Evolutionary conservation across 2,888 invertebrate genomes (phyloP).

Genomic region (Nymphalis c-album): DNA sequence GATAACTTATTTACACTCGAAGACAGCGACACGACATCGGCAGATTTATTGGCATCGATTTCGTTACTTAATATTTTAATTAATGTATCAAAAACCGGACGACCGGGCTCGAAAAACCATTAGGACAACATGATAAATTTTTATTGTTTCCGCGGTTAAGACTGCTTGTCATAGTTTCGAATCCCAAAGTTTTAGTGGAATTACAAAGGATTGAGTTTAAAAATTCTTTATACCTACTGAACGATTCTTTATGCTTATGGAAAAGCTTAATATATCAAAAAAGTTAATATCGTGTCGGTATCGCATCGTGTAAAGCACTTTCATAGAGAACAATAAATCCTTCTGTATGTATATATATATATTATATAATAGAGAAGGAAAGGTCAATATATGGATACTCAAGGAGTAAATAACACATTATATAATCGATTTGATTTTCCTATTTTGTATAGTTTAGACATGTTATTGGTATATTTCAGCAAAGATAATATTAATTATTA

Average conservation of each 20-base stretch:
- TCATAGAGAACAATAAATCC: conserved; percentile 1
- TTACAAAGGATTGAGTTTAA: not conserved
- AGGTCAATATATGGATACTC: not conserved
- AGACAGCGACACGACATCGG: not conserved
- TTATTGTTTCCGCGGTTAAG: no score
- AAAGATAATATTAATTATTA: no score
- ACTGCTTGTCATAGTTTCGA: no score
- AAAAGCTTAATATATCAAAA: no score
- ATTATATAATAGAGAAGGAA: not conserved
- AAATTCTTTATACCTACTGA: not conserved
- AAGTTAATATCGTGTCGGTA: not conserved
- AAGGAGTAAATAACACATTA: not conserved
- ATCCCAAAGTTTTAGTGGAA: no score
- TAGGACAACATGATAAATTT: no score
- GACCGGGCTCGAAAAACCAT: no score
- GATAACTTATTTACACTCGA: not conserved
- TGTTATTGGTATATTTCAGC: no score
- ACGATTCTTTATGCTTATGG: not conserved
- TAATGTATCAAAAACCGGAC: no score
- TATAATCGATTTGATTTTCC: not conserved
- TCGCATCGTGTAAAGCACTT: not conserved
- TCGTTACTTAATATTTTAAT: no score
- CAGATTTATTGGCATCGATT: not conserved
- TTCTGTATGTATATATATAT: not conserved
- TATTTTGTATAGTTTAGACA: no score